Evolutionary conservation across 53 echinoderm and acorn worm genomes (phyloP), one percentile per base, ranked within the genome.

Genomic region (Stichopus horrens): DNA sequence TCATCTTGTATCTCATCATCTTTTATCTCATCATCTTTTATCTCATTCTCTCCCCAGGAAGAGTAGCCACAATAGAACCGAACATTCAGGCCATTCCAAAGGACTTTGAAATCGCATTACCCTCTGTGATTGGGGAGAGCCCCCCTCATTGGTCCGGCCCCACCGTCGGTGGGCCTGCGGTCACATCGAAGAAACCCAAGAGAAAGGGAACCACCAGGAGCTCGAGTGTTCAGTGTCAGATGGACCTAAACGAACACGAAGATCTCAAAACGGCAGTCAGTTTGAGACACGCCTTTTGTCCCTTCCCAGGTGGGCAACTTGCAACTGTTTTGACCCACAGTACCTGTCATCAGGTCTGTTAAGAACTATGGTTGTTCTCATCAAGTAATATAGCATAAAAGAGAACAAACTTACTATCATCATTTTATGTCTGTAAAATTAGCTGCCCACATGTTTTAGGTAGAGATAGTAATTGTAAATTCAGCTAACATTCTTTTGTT

Each of bases 61-160:
- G 96, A 65, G 99, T 99, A 0, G 93, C 96, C 8, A 92, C 94
- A 37, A 88, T 88, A 54, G 99, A 99, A 53, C 99, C 99, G 21
- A 97, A 95, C 88, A 92, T 97, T 73, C 99, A 99, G 63, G 91
- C 96, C 59, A 96, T 99, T 21, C 99, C 99, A 51, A 96, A 92
- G 57, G 99, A 99, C 79, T 97, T 99, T 92, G 94, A 97, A 89
- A 97, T 97, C 55, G 84, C 92, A 52, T 86, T 97, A 92, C 99
- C 99, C 7, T 95, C 96, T 3, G 93, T 96, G 54, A 94, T 99
- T 21, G 96, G 93, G 8, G 99, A 99, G 76, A 96, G 96, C 86
- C 99, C 99, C 54, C 95, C 99, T 14, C 76, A 82, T 19, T 93
- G 87, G 67, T 84, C 79, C 7, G 82, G 76, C 16, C 23, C 57